Base-by-base conservation (phyloP, 2,888 invertebrate species). In the Cheilosia vernalis region DNA sequence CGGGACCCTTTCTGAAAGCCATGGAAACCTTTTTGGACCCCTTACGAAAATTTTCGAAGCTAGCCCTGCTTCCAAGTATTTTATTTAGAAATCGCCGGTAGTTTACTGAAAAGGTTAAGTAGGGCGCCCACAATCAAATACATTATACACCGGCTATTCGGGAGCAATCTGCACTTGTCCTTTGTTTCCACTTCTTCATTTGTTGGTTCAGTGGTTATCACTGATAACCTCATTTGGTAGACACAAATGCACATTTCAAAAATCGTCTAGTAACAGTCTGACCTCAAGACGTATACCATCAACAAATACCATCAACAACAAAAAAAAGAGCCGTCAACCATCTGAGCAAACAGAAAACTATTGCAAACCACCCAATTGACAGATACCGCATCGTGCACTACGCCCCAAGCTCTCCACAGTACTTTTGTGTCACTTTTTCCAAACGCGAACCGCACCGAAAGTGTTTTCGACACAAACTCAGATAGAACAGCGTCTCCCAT, bases 401-500 rank as follows among this genome's bases (percentile, higher is more conserved):
- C 24, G 40, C 40, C 27, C 21, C 63, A 19, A 24, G 37, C 44
- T 27, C 24, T 27, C 49, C 56, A 13, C 37, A 69, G 53, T 77
- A 69, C 60, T 49, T 49, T 61, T 77, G 76, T 77, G 66, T 85
- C 76, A 51, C 67, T 77, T 76, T 80, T 67, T 42, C 30, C n/a
- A n/a, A 66, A 17, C 56, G 69, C 51, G 24, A 70, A 66, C 76
- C 66, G 63, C 76, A 80, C 72, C 72, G 85, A 85, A 85, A 85
- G 85, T 85, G 85, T 81, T 85, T 85, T 81, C 42, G 56, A 78
- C 40, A 74, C 42, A 72, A 44, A 40, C 51, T 49, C 15, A 37
- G 66, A 76, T 66, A 79, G 73, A 73, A 78, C 56, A 49, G 61
- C 61, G 60, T 19, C 55, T n/a, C 55, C 10, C 40, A 15, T 37